Base-by-base conservation (phyloP, 1,140 invertebrate species). In the Adelges cooleyi region DNA sequence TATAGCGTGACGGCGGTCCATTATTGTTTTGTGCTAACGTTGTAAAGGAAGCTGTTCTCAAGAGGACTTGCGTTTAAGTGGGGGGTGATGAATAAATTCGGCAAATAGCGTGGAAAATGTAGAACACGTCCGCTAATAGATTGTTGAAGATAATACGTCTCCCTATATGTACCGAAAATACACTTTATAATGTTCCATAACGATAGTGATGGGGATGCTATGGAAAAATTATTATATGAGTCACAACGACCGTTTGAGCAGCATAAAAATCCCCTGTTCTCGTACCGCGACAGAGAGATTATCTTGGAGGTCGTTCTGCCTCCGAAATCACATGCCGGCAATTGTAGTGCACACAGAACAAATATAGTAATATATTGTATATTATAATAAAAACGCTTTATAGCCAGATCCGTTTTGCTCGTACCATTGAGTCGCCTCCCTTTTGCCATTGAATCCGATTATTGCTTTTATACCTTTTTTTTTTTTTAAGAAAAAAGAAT, bases 81-180 rank as follows among this genome's bases (percentile, higher is more conserved):
- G 38, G n/a, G 42, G 13, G 53, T 22, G 38, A 59, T 59, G 54
- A 59, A 59, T 59, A 59, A 59, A 59, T 59, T 59, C n/a, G 23
- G 54, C 20, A 59, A 59, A 59, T 59, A 59, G 54, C 40, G 15
- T 44, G 54, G 54, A 44, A 51, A 59, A 59, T 59, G 54, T 59
- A 59, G 54, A 59, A 59, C 54, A 59, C 40, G 54, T 59, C 40
- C n/a, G 54, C 54, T 59, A 59, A 59, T 59, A 59, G 54, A 44
- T 59, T 44, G 54, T 44, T 40, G 54, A 44, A 59, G 54, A 59
- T 59, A 59, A 44, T 56, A 23, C n/a, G 2, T 25, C 11, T 38
- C 13, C 18, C n/a, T 9, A 29, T 29, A 51, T 33, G 18, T 29
- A 17, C 33, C 18, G 33, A 53, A 33, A 33, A 33, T 33, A 33